These are phyloP conservation scores for Erannis defoliaria DNA, from an alignment of 2,888 invertebrate genomes.

Conservation along the genomic window DNA sequence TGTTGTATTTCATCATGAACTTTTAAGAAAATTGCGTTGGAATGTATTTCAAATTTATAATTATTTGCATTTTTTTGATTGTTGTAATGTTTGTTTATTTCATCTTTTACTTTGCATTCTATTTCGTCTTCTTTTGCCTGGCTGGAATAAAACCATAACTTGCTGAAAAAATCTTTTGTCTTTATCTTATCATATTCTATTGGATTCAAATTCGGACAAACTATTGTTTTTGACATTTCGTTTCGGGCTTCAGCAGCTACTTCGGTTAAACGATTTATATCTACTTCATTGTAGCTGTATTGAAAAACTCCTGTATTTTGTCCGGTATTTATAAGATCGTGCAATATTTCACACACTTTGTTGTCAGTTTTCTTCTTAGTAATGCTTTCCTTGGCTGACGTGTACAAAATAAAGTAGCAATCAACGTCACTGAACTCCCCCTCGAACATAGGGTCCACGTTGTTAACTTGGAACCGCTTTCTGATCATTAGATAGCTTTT, in stretches of 20 bases:
- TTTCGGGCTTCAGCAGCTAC: slow-evolving; percentile 46
- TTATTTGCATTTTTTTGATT: not conserved
- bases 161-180: not conserved
- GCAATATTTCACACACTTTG: slow-evolving; percentile 43
- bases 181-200: not conserved
- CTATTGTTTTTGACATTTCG: slow-evolving; percentile 39
- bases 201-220: not conserved
- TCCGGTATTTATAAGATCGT: slow-evolving; percentile 33
- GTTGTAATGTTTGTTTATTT: slow-evolving; percentile 1
- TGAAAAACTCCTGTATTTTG: slow-evolving; percentile 47
- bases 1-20: slow-evolving; percentile 1
- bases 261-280: slow-evolving; percentile 45
- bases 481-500: slow-evolving; percentile 56
- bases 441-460: slow-evolving; percentile 50
- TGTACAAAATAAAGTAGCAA: slow-evolving; percentile 56
- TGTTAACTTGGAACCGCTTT: slow-evolving; percentile 46
- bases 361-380: slow-evolving; percentile 37
- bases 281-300: slow-evolving; percentile 45
- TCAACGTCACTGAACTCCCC: slow-evolving; percentile 49
- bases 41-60: not conserved
- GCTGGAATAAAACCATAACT: slow-evolving; percentile 1
- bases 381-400: slow-evolving; percentile 52
- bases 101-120: not conserved
- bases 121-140: slow-evolving; percentile 2
- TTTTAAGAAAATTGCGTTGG: slow-evolving; percentile 2